Base-by-base conservation (phyloP, 2,888 invertebrate species). In the Cantharis lateralis region DNA sequence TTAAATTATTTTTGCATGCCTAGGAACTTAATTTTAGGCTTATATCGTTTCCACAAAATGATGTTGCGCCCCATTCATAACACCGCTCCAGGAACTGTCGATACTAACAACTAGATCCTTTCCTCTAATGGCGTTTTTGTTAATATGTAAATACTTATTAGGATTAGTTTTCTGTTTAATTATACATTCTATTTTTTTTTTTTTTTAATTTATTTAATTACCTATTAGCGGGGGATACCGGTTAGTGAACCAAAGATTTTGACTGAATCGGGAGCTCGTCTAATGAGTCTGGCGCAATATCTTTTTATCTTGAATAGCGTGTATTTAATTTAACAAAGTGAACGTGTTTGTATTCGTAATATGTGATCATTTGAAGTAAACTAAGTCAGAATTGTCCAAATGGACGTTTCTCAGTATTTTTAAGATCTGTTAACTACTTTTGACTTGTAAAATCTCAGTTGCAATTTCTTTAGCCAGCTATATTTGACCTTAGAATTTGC, bases 211-310 rank as follows among this genome's bases (percentile, higher is more conserved):
- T 83, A 79, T 83, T 78, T 79, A 70, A 68, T 76, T 69, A 61
- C 74, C 81, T 80, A 83, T 83, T 83, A 79, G 81, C 79, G 82
- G 79, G 80, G 79, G 80, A 82, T 82, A 79, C 81, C 80, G 83
- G 84, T 84, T 84, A 85, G 83, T 84, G 86, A 87, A 88, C 88
- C 87, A 88, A 88, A 88, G 88, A 88, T 85, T 85, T 85, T 85
- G 84, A 83, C 84, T 77, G 71, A 78, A 68, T 74, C 78, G 71
- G 77, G 76, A 81, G 81, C 75, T 71, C 68, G 78, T 72, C 77
- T 79, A 62, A 74, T 72, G 82, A 82, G 79, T 79, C 70, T 80
- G 83, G 84, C 84, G 82, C 78, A 78, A 82, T 81, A 76, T 69
- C 77, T 80, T 71, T 48, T 82, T 80, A 82, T 81, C 82, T 84